Evolutionary conservation across 2,888 invertebrate species (phyloP).

Genomic region (Chaitophorus viminalis): DNA sequence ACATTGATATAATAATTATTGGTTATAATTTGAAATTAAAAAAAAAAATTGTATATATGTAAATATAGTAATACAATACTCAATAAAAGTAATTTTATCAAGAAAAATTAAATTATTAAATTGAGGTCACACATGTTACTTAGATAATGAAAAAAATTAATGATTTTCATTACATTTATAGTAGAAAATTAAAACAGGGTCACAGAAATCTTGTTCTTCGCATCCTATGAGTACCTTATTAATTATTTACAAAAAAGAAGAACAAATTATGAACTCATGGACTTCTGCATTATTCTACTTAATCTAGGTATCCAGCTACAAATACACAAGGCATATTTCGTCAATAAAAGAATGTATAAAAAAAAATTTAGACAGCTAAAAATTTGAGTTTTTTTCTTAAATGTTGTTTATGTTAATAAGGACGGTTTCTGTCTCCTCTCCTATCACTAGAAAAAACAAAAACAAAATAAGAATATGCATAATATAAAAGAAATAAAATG

Average conservation of each 20-base stretch:
- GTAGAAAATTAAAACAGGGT: slow-evolving; percentile 37
- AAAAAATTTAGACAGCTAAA: slow-evolving; percentile 43
- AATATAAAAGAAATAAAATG: slow-evolving; percentile 33
- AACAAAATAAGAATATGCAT: slow-evolving; percentile 42
- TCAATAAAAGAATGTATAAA: slow-evolving; percentile 58
- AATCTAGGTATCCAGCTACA: slow-evolving; percentile 51
- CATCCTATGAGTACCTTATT: slow-evolving; percentile 40
- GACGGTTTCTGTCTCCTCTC: slow-evolving; percentile 65
- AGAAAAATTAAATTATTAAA: slow-evolving; percentile 31
- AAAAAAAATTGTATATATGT: slow-evolving; percentile 14
- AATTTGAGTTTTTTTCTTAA: slow-evolving; percentile 20
- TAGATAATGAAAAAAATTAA: slow-evolving; percentile 11
- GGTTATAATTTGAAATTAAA: slow-evolving; percentile 40
- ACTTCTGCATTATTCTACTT: slow-evolving; percentile 35
- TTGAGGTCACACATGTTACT: slow-evolving; percentile 16
- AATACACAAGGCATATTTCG: slow-evolving; percentile 36
- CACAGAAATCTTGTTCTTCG: slow-evolving; percentile 55
- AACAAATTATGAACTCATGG: slow-evolving; percentile 41
- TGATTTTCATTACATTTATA: slow-evolving; percentile 10
- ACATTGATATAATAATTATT: neutral
- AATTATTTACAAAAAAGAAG: slow-evolving; percentile 56
- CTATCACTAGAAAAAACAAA: slow-evolving; percentile 65
- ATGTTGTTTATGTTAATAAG: slow-evolving; percentile 64
- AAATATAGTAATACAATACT: slow-evolving; percentile 21
- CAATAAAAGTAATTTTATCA: slow-evolving; percentile 46